Evolutionary conservation across 2,113 vertebrate genomes (phyloP), one percentile per base, ranked within the genome.

Genomic region (Oplegnathus fasciatus): DNA sequence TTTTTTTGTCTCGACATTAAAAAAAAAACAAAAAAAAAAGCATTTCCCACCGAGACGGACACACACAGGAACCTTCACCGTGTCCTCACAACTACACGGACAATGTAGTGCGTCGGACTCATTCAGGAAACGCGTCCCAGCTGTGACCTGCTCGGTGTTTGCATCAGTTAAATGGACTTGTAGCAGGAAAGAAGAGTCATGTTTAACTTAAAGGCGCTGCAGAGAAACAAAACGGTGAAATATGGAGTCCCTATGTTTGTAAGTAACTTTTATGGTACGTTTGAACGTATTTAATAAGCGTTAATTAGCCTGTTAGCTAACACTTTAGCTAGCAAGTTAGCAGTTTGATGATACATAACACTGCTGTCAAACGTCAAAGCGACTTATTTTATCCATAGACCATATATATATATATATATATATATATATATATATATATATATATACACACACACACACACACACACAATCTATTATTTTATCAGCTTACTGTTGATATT

Each of bases 241-340:
- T 98, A 97, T 78, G 97, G 98, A 62, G 71, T 98, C 0, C 97
- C 98, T 0, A 98, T 98, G 97, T 34, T 98, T 83, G 97, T 98
- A 88, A 97, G 97, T 87, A 1, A 14, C 0, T 48, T 78, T 18
- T 5, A 5, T 20, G 32, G 50, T 24, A 14, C 2, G 5, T 60
- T 7, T 48, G 24, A 6, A 34, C 1, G 1, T 30, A 1, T 69
- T 46, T 46, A 22, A 5, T 3, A 6, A 48, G 6, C 15, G 2
- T 22, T 37, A 0, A n/a, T 30, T 2, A 48, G 50, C 24, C 2
- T 42, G 64, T 67, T 77, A 58, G 75, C 42, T 75, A 22, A 50
- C n/a, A 20, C 4, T 8, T 68, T 5, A 4, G 75, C 46, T 75
- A 54, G 44, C 37, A 17, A 8, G 61, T 28, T 48, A 74, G 22